Evolutionary conservation across 2,888 invertebrate species (phyloP).

Genomic region (Coecobrya sp.): DNA sequence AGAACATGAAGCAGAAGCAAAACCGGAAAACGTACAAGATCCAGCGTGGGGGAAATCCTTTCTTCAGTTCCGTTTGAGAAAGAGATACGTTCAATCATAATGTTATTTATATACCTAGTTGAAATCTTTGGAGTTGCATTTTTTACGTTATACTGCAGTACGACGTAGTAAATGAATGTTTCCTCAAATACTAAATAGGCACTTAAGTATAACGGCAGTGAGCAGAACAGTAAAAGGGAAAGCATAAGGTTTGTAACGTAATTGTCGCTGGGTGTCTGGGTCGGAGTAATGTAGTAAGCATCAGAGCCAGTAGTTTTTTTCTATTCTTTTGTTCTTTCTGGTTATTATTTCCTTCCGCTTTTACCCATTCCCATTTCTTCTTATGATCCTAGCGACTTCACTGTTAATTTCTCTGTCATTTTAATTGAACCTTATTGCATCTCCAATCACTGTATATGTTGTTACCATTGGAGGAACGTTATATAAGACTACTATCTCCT

Average conservation of each 20-base stretch:
- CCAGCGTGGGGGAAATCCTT: background rate
- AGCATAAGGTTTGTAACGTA: background rate
- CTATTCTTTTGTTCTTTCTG: slow-evolving; percentile 16
- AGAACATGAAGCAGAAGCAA: background rate
- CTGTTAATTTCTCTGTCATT: slow-evolving; percentile 47
- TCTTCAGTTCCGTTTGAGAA: background rate
- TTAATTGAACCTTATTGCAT: slow-evolving; percentile 68
- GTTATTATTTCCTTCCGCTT: background rate
- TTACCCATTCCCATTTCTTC: background rate
- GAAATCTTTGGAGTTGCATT: background rate
- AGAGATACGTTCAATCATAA: background rate
- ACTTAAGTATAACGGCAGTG: background rate
- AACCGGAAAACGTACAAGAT: background rate
- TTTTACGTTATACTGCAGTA: background rate
- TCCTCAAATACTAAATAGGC: background rate
- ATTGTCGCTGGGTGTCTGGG: background rate
- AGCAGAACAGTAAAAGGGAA: background rate
- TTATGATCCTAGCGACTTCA: background rate
- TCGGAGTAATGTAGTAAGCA: background rate
- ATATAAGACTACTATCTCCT: background rate
- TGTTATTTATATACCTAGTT: background rate
- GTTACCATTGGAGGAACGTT: background rate
- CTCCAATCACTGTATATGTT: background rate
- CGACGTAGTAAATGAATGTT: background rate
- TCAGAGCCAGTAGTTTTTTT: background rate